Evolutionary conservation across 2,113 vertebrate genomes (phyloP).

Genomic region (Sprattus sprattus): DNA sequence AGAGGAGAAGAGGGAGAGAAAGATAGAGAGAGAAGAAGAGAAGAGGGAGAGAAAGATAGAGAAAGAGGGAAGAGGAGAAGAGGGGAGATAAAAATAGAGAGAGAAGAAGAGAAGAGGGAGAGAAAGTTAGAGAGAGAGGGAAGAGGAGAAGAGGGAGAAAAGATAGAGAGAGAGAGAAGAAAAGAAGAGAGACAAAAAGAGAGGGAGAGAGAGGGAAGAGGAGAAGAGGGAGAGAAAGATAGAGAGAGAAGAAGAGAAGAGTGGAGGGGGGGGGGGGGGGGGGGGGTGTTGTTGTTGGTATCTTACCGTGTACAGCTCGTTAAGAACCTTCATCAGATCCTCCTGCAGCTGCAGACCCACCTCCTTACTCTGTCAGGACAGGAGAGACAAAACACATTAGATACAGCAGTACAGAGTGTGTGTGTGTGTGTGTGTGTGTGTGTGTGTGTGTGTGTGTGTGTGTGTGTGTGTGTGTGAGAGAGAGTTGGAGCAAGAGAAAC

Average conservation of each 20-base stretch:
- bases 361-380: conserved; percentile 89
- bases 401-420: not conserved
- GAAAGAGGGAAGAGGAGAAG: too few species aligned
- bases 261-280: too few species aligned
- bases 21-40: not conserved
- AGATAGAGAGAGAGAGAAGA: too few species aligned
- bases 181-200: not conserved
- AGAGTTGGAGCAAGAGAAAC: not conserved
- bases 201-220: too few species aligned
- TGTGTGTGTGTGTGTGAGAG: not conserved
- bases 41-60: too few species aligned
- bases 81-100: too few species aligned
- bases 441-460: not conserved
- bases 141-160: not conserved
- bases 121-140: too few species aligned
- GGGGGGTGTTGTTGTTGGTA: too few species aligned
- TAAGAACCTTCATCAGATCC: conserved; percentile 95
- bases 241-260: too few species aligned
- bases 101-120: too few species aligned
- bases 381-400: not conserved
- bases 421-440: not conserved
- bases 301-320: conserved; percentile 95
- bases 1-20: not conserved
- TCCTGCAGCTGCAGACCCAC: conserved; percentile 94
- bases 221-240: too few species aligned